These are phyloP conservation scores for Argyresthia goedartella DNA, from an alignment of 2,888 invertebrate species.

Conservation along the genomic window DNA sequence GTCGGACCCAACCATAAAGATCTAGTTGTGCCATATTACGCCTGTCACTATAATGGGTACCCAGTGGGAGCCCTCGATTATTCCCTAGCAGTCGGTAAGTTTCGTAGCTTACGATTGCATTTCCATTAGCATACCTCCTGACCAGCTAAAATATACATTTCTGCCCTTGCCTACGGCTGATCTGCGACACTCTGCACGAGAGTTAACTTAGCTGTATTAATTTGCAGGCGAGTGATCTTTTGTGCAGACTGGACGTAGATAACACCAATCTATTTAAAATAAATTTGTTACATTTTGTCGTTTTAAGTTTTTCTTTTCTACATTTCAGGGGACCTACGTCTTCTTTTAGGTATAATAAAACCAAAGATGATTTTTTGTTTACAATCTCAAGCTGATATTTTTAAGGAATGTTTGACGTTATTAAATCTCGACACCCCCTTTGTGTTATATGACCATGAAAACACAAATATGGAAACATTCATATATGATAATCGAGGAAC, in stretches of 20 bases:
- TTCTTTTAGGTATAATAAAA: conserved; percentile 12
- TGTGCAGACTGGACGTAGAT: too few relatives aligned
- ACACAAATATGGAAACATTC: conserved; percentile 20
- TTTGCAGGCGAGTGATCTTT: too few relatives aligned
- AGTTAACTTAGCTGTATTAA: too few relatives aligned
- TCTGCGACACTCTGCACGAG: too few relatives aligned
- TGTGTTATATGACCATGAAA: conserved; percentile 26
- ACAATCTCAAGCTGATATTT: conserved; percentile 20
- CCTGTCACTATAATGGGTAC: conserved; percentile 28
- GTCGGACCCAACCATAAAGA: conserved; percentile 32
- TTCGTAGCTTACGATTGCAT: too few relatives aligned
- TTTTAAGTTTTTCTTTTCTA: too few relatives aligned
- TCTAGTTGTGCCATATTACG: conserved; percentile 28
- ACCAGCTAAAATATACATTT: too few relatives aligned
- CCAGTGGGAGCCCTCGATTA: conserved; percentile 29
- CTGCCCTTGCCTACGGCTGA: too few relatives aligned
- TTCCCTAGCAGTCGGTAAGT: conserved; percentile 18
- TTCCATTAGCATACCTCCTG: too few relatives aligned
- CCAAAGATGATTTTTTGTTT: conserved; percentile 33
- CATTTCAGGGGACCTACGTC: conserved; percentile 15
- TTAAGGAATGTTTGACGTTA: conserved; percentile 19
- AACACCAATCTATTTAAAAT: too few relatives aligned
- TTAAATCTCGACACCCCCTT: conserved; percentile 15
- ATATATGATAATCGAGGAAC: conserved; percentile 24
- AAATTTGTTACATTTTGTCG: too few relatives aligned